Percentiles rank a stretch among this genome's conserved stretches.
Conservation (phyloP, 2,113 vertebrate species). For the Campylomormyrus numenius region DNA sequence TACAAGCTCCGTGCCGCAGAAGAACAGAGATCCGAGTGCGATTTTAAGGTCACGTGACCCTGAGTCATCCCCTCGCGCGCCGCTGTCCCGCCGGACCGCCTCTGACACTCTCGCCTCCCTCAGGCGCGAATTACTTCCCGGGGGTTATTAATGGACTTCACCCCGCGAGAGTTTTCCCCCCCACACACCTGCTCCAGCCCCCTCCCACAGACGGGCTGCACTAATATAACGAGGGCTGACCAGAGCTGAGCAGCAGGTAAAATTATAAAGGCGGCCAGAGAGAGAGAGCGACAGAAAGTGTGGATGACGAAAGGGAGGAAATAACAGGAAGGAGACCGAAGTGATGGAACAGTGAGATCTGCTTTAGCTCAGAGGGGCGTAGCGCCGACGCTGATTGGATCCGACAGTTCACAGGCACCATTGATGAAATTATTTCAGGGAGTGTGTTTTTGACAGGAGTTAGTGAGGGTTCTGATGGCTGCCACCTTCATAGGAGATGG, state of each 20-base stretch:
- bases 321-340: neutral
- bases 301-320: neutral
- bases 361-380: neutral
- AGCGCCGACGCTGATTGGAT: neutral
- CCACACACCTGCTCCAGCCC: neutral
- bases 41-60: neutral
- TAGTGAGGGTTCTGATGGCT: neutral
- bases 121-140: neutral
- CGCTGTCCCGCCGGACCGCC: neutral
- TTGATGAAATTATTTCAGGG: neutral
- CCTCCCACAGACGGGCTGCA: neutral
- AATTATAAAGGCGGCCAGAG: neutral
- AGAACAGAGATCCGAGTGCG: neutral
- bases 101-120: neutral
- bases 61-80: neutral
- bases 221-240: neutral
- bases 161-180: neutral
- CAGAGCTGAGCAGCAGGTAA: neutral
- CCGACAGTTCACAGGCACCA: neutral
- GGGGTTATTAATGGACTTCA: conserved; percentile 14
- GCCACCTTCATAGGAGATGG: neutral
- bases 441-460: neutral
- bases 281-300: neutral
- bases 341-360: neutral
- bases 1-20: neutral